Percentiles rank a stretch among this genome's conserved stretches.
phyloP scores from a whole-genome alignment of 2,113 vertebrate genomes.

The Pangasianodon hypophthalmus region DNA sequence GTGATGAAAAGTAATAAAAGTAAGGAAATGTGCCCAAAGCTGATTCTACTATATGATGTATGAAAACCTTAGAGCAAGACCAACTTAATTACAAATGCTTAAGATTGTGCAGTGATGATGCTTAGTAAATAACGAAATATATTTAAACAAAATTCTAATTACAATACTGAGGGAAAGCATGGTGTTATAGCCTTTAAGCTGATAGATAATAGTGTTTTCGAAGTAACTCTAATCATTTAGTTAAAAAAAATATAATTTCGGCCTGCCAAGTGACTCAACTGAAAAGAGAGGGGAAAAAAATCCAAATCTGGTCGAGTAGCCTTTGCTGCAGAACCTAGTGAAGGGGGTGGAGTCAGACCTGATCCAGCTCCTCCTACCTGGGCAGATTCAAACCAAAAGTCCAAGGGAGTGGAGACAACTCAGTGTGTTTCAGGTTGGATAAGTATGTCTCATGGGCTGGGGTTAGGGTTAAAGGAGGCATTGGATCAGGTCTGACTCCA shows the following conservation, averaged over 20 bases:
- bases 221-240: not conserved
- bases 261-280: not conserved
- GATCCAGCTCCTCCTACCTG: not conserved
- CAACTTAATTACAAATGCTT: constrained; percentile 10
- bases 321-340: not conserved
- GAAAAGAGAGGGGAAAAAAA: not conserved
- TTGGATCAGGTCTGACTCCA: not conserved
- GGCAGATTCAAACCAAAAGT: not conserved
- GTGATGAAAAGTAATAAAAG: constrained; percentile 29
- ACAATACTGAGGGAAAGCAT: not conserved
- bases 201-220: not conserved
- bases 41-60: constrained; percentile 16
- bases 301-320: not conserved
- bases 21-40: constrained; percentile 22
- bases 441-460: not conserved
- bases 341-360: not conserved
- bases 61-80: constrained; percentile 24
- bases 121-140: not conserved
- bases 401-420: not conserved
- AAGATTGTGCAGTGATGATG: not conserved
- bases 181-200: not conserved
- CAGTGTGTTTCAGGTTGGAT: not conserved
- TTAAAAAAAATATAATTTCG: not conserved
- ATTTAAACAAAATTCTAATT: not conserved
- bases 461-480: not conserved